Evolutionary conservation across 2,113 vertebrate genomes (phyloP).

Genomic region (Eubucco bourcierii): DNA sequence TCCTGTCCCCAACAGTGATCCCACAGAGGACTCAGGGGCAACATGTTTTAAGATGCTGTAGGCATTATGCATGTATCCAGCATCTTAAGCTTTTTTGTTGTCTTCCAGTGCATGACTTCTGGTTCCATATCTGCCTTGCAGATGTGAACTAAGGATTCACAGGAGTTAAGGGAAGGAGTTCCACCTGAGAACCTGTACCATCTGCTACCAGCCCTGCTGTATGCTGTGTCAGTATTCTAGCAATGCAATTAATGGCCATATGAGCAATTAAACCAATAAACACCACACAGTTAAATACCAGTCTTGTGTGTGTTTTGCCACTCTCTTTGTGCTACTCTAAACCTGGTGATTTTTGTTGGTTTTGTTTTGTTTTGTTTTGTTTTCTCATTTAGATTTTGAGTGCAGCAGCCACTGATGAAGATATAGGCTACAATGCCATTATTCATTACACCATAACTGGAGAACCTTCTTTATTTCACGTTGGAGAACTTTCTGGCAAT

Average conservation of each 20-base stretch:
- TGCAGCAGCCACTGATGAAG: constrained; percentile 49
- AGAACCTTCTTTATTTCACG: not conserved
- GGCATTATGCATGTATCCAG: not conserved
- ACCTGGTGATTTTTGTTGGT: not conserved
- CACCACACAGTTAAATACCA: not conserved
- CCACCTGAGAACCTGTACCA: not conserved
- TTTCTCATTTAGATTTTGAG: constrained; percentile 50
- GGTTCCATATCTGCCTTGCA: not conserved
- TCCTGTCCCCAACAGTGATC: not conserved
- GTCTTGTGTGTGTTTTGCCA: not conserved
- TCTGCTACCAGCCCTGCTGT: not conserved
- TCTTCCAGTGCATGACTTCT: not conserved
- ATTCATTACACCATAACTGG: constrained; percentile 46
- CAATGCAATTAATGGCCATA: not conserved
- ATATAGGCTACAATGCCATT: constrained; percentile 55
- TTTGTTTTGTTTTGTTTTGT: not conserved
- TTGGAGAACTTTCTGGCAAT: constrained; percentile 61
- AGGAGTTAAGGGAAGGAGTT: not conserved
- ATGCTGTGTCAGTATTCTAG: not conserved
- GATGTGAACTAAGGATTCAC: not conserved
- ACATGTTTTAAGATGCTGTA: not conserved
- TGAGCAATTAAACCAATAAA: not conserved
- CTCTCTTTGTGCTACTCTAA: not conserved
- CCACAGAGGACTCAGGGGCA: not conserved
- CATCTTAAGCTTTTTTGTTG: not conserved